These are phyloP conservation scores for Amblyteles armatorius DNA, from an alignment of 2,888 invertebrate species.

Conservation along the genomic window DNA sequence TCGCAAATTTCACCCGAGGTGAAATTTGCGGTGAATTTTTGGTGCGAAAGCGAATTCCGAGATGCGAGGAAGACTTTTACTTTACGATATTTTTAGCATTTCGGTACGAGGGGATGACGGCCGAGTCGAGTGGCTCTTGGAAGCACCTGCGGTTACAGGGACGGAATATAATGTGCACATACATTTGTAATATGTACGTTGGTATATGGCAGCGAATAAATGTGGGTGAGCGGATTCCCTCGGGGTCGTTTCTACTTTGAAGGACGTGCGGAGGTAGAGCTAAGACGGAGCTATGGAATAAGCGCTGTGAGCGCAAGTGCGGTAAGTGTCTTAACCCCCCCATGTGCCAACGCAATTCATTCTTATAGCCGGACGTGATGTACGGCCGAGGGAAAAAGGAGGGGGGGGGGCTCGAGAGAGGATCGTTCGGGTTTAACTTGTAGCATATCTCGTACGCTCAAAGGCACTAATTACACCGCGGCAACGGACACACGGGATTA, in stretches of 20 bases:
- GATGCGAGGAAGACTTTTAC: constrained; percentile 29
- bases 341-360: constrained; percentile 54
- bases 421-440: constrained; percentile 40
- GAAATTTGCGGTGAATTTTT: constrained; percentile 43
- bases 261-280: constrained; percentile 45
- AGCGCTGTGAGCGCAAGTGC: constrained; percentile 24
- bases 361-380: constrained; percentile 60
- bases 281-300: constrained; percentile 19
- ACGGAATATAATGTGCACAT: constrained; percentile 30
- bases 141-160: constrained; percentile 44
- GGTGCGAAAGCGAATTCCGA: constrained; percentile 3
- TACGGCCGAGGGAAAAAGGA: constrained; percentile 14
- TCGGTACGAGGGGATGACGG: background rate
- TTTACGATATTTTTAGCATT: constrained; percentile 38
- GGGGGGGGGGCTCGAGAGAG: background rate
- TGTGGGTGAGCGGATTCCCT: constrained; percentile 26
- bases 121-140: constrained; percentile 27
- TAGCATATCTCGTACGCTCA: constrained; percentile 43
- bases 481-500: constrained; percentile 47
- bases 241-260: constrained; percentile 33
- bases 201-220: background rate
- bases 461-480: constrained; percentile 55
- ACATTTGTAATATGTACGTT: background rate
- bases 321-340: constrained; percentile 42
- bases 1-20: background rate